Conservation (phyloP, 2,797 vertebrate genomes). For the Alosa sapidissima region DNA sequence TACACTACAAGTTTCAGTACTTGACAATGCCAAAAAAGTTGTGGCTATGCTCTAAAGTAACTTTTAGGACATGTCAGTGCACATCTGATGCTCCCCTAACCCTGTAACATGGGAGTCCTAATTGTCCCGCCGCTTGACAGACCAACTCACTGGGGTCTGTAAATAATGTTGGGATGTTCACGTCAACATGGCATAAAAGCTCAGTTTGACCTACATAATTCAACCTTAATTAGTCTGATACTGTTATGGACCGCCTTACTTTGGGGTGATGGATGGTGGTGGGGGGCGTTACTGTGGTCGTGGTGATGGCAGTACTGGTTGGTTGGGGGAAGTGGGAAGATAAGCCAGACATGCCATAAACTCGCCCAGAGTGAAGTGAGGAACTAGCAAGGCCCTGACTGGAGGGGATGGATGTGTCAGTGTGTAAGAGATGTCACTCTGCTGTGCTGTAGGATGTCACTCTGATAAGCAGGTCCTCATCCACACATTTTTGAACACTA, state of each 20-base stretch:
- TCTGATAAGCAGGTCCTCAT: not conserved
- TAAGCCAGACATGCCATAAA: no score
- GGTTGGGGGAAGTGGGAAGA: not conserved
- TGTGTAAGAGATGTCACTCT: constrained; percentile 50
- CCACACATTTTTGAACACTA: constrained; percentile 45
- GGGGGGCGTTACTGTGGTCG: not conserved
- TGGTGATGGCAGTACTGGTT: not conserved
- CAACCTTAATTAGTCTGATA: constrained; percentile 46
- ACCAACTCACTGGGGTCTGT: not conserved
- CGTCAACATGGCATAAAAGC: constrained; percentile 37
- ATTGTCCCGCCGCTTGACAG: not conserved
- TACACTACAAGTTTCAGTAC: no score
- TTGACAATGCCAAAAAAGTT: no score
- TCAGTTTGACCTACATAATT: constrained; percentile 49
- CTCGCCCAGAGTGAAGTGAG: no score
- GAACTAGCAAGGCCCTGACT: no score
- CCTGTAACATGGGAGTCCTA: not conserved
- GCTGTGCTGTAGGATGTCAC: constrained; percentile 51
- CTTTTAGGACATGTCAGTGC: no score
- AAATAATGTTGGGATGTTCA: not conserved
- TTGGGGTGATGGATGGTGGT: not conserved
- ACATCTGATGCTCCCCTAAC: not conserved
- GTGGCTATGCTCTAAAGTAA: no score
- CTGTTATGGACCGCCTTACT: constrained; percentile 22
- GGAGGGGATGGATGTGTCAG: constrained; percentile 18